Base-by-base conservation (phyloP, 2,888 invertebrate genomes). In the Tenthredo amoena region DNA sequence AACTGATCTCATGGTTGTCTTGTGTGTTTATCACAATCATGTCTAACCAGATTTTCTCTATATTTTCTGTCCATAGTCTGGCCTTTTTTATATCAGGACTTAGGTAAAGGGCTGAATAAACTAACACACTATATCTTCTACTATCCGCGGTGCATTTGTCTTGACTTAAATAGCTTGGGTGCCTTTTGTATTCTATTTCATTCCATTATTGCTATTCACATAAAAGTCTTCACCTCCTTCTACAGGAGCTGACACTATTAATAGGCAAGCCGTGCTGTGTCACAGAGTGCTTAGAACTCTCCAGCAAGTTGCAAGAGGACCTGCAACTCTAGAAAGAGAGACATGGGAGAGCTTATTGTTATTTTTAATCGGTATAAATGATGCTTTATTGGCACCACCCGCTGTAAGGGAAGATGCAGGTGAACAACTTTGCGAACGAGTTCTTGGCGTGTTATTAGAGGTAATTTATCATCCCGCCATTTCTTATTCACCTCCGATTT, bases 331-430 rank as follows among this genome's bases (percentile, higher is more conserved):
- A 89, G 97, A 97, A 81, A 95, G 97, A 31, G 97, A 97, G 89
- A 98, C 99, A 9, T 99, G 99, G 99, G 97, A 98, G 91, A 96
- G 98, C 1, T 93, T 99, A 58, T 94, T 99, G 77, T 94, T 98
- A 86, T 97, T 99, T 94, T 95, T 99, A 87, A 94, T 99, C 86
- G 97, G 97, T 47, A 97, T 99, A 55, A 99, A 99, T 91, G 97
- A 99, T 89, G 98, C 98, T 10, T 94, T 99, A 62, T 94, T 99
- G 86, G 97, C 98, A 1, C 98, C 99, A 37, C 99, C 99, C 7
- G 97, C 98, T 6, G 97, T 98, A 47, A 98, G 98, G 94, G 99
- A 99, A 94, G 98, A 98, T 91, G 98, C 98, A n/a, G 98, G 98
- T 0, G 99, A 99, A 93, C 98, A 99, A 92, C 95, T 99, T 72